Conservation (phyloP, 2,888 invertebrate species). For the Gerris lacustris region DNA sequence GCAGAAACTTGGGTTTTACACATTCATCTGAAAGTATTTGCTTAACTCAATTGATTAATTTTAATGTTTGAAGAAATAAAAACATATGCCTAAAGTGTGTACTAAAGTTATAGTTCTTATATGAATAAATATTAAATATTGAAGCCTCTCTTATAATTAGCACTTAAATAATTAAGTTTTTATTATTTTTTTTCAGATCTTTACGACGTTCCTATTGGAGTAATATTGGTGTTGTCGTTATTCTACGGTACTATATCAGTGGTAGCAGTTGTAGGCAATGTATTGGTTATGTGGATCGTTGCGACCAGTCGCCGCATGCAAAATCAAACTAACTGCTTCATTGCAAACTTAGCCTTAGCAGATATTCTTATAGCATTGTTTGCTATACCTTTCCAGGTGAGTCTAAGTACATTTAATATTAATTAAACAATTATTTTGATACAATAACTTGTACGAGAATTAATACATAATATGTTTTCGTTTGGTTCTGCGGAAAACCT, state of each 20-base stretch:
- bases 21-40: too few relatives aligned
- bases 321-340: constrained; percentile 74
- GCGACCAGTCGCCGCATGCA: constrained; percentile 65
- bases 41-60: too few relatives aligned
- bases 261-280: constrained; percentile 67
- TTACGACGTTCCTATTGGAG: constrained; percentile 60
- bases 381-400: constrained; percentile 66
- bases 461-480: too few relatives aligned
- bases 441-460: too few relatives aligned
- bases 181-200: constrained; percentile 43
- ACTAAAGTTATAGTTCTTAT: too few relatives aligned
- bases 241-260: constrained; percentile 73
- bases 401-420: background rate
- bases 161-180: background rate
- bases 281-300: constrained; percentile 74
- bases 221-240: constrained; percentile 60
- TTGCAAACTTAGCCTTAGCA: constrained; percentile 71
- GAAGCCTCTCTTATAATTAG: too few relatives aligned
- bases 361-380: constrained; percentile 78
- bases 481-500: too few relatives aligned
- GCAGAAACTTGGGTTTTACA: too few relatives aligned
- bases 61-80: too few relatives aligned
- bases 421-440: too few relatives aligned
- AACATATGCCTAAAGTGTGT: too few relatives aligned
- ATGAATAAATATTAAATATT: too few relatives aligned